Evolutionary conservation across 1,140 invertebrate species (phyloP), one percentile per base, ranked within the genome.

Genomic region (Carcinoscorpius rotundicauda): DNA sequence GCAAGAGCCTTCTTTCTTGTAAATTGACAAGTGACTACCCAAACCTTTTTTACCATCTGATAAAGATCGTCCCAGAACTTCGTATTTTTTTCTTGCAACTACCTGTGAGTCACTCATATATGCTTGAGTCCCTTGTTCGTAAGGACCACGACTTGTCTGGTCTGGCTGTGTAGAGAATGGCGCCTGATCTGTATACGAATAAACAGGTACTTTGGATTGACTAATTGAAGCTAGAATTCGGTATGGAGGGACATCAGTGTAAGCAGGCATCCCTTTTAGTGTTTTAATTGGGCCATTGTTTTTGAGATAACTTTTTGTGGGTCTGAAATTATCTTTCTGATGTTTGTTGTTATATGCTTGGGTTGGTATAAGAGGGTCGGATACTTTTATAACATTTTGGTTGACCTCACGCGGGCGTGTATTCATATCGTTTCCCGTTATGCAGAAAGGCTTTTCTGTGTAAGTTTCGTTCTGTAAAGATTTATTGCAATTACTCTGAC

Each of bases 281-380:
- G 53, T 57, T 65, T 49, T 51, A 48, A 48, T 62, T 57, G n/a
- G 57, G 55, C 55, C 55, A 10, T 10, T 10, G 55, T 57, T 11
- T 57, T 29, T 29, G 29, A 29, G 2, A 29, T 29, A 29, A 29
- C 29, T 2, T 29, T 29, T 29, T 29, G 29, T 29, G 29, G 29
- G 2, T 29, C 29, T 29, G 29, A 29, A 29, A 29, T 29, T 29
- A 29, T 29, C 29, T 29, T 29, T 29, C 29, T 29, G 29, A 29
- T 29, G 29, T 29, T 29, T 29, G 29, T 29, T 29, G 29, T 29
- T 29, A 29, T 29, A 29, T 29, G 29, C 29, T 29, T 29, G 29
- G 29, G 29, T 29, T 29, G 29, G 29, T 29, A 29, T 29, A 29
- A 29, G 29, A 29, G 29, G 29, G 0, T 29, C 29, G 29, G 29